Base-by-base conservation (phyloP, 2,888 invertebrate species). In the Acronicta psi region DNA sequence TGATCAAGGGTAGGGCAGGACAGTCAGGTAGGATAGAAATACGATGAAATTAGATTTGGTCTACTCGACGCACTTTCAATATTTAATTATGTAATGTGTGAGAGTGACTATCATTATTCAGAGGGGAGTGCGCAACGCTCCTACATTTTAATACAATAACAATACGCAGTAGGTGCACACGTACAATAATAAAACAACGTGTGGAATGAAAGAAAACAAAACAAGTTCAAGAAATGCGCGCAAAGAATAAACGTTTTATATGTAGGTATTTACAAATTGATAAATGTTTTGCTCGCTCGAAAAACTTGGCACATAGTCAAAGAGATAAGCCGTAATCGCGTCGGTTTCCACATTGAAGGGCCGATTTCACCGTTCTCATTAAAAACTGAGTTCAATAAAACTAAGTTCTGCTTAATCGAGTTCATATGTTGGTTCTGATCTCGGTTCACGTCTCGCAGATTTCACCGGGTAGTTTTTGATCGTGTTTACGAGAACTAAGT, bases 241-340 rank as follows among this genome's bases (percentile, higher is more conserved):
- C 11, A 23, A 41, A 11, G 11, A 3, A 29, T 29, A 11, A 11
- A 11, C 11, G 11, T 11, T 4, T 4, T 20, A 20, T n/a, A n/a
- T n/a, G n/a, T n/a, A 18, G 3, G 2, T 16, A 37, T 40, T 11
- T 11, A 6, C 10, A 16, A 53, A 38, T 34, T 17, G 20, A 4
- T n/a, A 52, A 9, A 36, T 40, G 50, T 36, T 18, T 59, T 34
- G 8, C 31, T 43, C 14, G n/a, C 8, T 46, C 18, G 13, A 38
- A 34, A 43, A 53, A 60, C 31, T 67, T 64, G 63, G 63, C 63
- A 43, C n/a, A 2, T 9, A 8, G 2, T 45, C 61, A 64, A 42
- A 46, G 59, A 20, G 9, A n/a, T 17, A 45, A 10, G 51, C 44
- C 5, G 41, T 17, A 36, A 49, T 17, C 37, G 25, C 52, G 41